Conservation (phyloP, 2,888 invertebrate genomes). For the Cinara cedri region DNA sequence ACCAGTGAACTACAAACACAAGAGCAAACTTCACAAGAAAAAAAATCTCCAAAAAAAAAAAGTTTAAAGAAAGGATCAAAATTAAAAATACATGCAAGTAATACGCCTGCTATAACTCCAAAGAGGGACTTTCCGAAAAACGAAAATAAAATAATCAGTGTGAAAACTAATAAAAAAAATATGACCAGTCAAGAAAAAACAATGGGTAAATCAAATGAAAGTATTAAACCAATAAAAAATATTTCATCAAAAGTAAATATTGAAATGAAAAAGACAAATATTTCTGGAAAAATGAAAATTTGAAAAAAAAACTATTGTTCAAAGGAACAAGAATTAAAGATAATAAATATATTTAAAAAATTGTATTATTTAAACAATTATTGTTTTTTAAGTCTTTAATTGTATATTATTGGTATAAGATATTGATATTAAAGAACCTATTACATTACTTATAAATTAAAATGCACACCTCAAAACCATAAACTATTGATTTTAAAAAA, state of each 20-base stretch:
- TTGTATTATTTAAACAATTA: too few species aligned
- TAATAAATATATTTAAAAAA: too few species aligned
- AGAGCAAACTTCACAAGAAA: not conserved
- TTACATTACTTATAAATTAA: too few species aligned
- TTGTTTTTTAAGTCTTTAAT: too few species aligned
- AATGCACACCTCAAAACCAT: too few species aligned
- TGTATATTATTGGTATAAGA: too few species aligned
- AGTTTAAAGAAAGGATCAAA: conserved; percentile 1
- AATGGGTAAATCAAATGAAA: not conserved
- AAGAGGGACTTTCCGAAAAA: not conserved
- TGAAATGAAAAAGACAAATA: not conserved
- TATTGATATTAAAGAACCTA: too few species aligned
- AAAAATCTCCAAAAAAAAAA: conserved; percentile 26
- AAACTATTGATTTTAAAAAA: too few species aligned
- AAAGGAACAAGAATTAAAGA: too few species aligned
- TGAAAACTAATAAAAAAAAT: conserved; percentile 29
- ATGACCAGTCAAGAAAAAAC: not conserved
- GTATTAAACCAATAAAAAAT: not conserved
- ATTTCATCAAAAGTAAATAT: not conserved
- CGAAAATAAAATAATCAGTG: conserved; percentile 18
- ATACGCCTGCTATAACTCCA: not conserved
- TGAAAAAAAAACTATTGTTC: too few species aligned
- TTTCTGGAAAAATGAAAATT: too few species aligned
- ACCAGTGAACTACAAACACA: conserved; percentile 4
- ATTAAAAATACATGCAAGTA: not conserved